Base-by-base conservation (phyloP, 1,140 invertebrate genomes). In the Sminthurides bifidus region DNA sequence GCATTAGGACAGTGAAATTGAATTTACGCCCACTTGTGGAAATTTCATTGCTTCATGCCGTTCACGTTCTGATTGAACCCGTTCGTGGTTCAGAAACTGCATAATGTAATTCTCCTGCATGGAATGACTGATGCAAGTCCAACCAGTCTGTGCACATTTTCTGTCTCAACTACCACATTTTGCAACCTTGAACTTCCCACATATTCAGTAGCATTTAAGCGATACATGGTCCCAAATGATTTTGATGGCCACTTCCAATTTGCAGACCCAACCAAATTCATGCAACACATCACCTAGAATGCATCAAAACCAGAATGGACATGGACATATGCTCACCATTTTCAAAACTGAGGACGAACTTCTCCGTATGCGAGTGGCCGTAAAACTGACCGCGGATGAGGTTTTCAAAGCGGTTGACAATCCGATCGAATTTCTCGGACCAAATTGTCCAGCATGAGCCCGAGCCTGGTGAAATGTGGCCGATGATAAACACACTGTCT, bases 401-500 rank as follows among this genome's bases (percentile, higher is more conserved):
- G 15, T 12, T 48, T 64, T 63, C 55, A 67, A 65, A 68, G 38
- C 66, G 51, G 27, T 68, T 66, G 12, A 74, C 61, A 6, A 74
- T 72, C 3, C 64, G 46, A 48, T 70, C 65, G 52, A 67, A 73
- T 51, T 73, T 67, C 23, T 61, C 57, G 2, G 67, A 70, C 71
- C 71, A 73, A 0, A 69, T 58, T 6, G 54, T 41, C 57, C 80
- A 67, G 67, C 80, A 82, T 57, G 77, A 75, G 12, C 67, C 66
- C 40, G 69, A 70, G 12, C 79, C 79, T 8, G 79, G 78, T 6
- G 76, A 76, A 49, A 84, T 77, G 64, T 84, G 81, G n/a, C 79
- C 79, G 58, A 83, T 70, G 31, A 83, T 75, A 59, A 80, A 77
- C 15, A 80, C 80, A 66, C 76, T 76, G 63, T 81, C 76, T 5